phyloP scores from a whole-genome alignment of 2,113 vertebrate species.

The Ceyx melanurus region DNA sequence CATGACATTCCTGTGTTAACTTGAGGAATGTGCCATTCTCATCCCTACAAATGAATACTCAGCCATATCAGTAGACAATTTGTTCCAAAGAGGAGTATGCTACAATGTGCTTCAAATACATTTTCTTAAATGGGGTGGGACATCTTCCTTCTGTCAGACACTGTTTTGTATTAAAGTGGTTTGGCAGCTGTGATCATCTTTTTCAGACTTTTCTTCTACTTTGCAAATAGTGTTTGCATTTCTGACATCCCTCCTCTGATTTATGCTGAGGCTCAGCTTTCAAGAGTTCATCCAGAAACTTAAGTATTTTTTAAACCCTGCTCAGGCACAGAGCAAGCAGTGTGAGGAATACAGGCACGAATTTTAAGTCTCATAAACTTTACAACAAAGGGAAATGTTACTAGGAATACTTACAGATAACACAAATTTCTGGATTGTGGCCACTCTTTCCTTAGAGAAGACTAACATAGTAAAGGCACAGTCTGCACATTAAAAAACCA shows the following conservation, averaged over 20 bases:
- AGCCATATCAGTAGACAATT: not conserved
- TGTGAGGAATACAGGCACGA: not conserved
- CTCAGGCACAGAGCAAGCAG: not conserved
- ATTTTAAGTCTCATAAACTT: not conserved
- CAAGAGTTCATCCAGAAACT: not conserved
- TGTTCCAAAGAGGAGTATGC: not conserved
- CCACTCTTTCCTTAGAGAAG: not conserved
- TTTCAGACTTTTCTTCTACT: not conserved
- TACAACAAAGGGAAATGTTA: not conserved
- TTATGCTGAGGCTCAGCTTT: not conserved
- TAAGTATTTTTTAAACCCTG: not conserved
- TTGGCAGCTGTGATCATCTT: not conserved
- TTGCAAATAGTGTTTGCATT: accelerated
- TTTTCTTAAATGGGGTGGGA: not conserved
- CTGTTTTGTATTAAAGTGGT: not conserved
- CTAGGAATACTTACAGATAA: not conserved
- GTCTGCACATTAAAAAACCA: not conserved
- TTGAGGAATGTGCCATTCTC: not conserved
- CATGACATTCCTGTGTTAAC: not conserved
- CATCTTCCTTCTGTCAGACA: not conserved
- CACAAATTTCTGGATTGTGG: not conserved
- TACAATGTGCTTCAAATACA: not conserved
- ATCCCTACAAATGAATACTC: not conserved
- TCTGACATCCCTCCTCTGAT: not conserved
- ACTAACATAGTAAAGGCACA: not conserved